Evolutionary conservation across 1,140 invertebrate species (phyloP), one percentile per base, ranked within the genome.

Genomic region (Trialeurodes vaporariorum): DNA sequence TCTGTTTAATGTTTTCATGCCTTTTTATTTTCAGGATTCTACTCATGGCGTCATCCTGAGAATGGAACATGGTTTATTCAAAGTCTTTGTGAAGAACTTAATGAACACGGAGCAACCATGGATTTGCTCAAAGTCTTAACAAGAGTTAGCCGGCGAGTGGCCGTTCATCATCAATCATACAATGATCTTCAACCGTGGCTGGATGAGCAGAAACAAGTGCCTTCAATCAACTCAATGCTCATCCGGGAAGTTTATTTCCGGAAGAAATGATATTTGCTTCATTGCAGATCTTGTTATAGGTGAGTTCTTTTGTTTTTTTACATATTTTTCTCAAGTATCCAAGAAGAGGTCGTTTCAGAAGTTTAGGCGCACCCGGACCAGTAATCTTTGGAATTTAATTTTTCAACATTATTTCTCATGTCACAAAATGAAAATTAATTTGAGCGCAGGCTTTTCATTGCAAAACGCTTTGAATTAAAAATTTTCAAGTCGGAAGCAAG

Each of bases 31-130:
- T 23, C 67, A 87, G 88, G 86, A 68, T 86, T 83, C 70, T 87
- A 81, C 73, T 86, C 87, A 0, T 90, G 86, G 85, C 77, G 87
- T 27, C 86, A 87, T 76, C 83, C 83, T 2, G 76, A 76, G 2
- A 76, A 81, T 26, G 86, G 86, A 0, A 86, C 86, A 0, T 90
- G 87, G 87, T 91, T 89, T 73, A 80, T 90, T 21, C 87, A 90
- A 72, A 81, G 82, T 27, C 73, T 91, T 9, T 85, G 83, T 67
- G 72, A 80, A 5, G 78, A 86, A 1, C 74, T 90, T 1, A 75
- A 80, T 12, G 74, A 81, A 34, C 70, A 82, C 71, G 76, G 76
- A 27, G 66, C 76, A 11, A 75, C 77, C 0, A 75, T 79, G 27
- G 87, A 90, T 73, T 72, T 90, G 0, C 70, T 86, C 22, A 80